These are phyloP conservation scores for Opisthograptis luteolata DNA, from an alignment of 2,888 invertebrate species.

Conservation along the genomic window DNA sequence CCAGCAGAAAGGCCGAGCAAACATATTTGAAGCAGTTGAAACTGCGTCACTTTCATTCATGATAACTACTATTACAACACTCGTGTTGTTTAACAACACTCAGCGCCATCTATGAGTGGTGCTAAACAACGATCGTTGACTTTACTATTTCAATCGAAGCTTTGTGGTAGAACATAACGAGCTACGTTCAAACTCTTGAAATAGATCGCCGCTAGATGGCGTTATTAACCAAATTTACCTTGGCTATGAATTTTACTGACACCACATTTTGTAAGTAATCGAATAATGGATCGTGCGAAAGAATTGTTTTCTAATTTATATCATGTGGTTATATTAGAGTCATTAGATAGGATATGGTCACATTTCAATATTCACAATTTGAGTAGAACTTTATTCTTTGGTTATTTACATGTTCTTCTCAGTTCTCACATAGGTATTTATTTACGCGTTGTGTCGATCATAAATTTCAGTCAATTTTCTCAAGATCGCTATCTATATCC, in stretches of 20 bases:
- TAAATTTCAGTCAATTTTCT: conserved; percentile 27
- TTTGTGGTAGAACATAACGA: neutral
- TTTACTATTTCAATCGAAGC: neutral
- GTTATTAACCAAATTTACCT: neutral
- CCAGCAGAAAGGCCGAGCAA: conserved; percentile 54
- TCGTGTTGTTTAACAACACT: conserved; percentile 16
- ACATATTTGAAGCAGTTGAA: conserved; percentile 28
- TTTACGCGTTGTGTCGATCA: neutral
- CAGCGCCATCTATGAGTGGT: conserved; percentile 56
- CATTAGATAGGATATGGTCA: too few species aligned
- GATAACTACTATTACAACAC: neutral
- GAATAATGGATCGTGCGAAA: too few species aligned
- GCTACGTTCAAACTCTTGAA: neutral
- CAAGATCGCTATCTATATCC: conserved; percentile 30
- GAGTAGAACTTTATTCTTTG: too few species aligned
- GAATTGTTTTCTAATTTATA: too few species aligned
- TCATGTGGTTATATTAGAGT: too few species aligned
- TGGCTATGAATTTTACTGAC: neutral
- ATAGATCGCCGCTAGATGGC: conserved; percentile 43
- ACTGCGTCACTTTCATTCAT: conserved; percentile 41
- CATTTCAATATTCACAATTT: too few species aligned
- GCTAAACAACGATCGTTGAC: conserved; percentile 5
- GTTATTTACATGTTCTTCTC: too few species aligned
- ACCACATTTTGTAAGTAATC: too few species aligned
- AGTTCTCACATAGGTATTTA: neutral